Evolutionary conservation across 2,113 vertebrate genomes (phyloP).

Genomic region (Rhadina sibilatrix): DNA sequence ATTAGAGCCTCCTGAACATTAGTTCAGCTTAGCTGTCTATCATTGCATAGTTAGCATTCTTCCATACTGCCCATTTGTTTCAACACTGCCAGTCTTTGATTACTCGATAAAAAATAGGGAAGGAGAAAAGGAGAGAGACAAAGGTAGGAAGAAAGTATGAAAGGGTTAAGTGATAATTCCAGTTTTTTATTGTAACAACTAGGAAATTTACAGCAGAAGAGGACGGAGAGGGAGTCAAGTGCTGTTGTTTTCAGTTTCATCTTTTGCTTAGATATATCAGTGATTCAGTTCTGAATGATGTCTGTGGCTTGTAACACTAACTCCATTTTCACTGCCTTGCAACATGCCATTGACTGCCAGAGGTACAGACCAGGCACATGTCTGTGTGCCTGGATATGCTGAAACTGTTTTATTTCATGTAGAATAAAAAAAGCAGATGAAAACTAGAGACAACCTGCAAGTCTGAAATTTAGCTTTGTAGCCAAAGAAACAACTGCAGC

Average conservation of each 20-base stretch:
- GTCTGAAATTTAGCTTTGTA: neutral
- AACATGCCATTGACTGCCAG: neutral
- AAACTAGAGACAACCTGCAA: neutral
- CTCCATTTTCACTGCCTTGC: neutral
- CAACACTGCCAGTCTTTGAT: neutral
- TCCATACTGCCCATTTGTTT: neutral
- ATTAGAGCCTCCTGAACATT: neutral
- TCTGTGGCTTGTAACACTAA: neutral
- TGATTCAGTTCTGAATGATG: neutral
- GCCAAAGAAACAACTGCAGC: neutral
- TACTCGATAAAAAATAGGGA: neutral
- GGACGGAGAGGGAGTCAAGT: rapidly evolving
- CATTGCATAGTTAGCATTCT: neutral
- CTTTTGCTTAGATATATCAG: neutral
- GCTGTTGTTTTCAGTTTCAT: neutral
- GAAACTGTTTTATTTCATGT: neutral
- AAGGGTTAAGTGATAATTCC: neutral
- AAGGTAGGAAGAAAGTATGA: neutral
- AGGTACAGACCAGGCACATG: neutral
- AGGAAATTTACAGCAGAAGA: neutral
- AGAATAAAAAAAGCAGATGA: neutral
- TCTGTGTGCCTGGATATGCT: neutral
- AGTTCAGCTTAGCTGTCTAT: neutral
- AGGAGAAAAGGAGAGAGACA: neutral
- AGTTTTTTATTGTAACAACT: neutral